Evolutionary conservation across 2,797 vertebrate genomes (phyloP).

Genomic region (Heliangelus exortis): DNA sequence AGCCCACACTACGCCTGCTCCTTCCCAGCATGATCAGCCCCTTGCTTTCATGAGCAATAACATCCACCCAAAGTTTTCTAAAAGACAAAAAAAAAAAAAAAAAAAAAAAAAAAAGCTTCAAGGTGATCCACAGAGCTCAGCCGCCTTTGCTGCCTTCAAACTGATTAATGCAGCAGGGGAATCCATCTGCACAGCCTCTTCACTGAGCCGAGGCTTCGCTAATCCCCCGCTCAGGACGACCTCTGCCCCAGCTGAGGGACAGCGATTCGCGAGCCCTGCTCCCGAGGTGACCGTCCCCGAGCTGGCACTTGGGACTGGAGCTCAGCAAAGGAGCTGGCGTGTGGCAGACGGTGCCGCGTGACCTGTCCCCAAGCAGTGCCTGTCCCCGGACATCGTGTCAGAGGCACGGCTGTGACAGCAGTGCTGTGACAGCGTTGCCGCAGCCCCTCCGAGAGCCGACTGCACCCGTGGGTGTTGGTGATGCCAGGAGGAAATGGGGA

Average conservation of each 20-base stretch:
- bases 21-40: slow-evolving; percentile 65
- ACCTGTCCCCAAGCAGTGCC: not conserved
- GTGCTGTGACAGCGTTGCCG: rapidly evolving
- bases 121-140: slow-evolving; percentile 56
- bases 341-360: rapidly evolving
- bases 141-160: slow-evolving; percentile 49
- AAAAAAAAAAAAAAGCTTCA: slow-evolving; percentile 17
- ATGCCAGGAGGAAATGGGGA: not conserved
- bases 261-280: not conserved
- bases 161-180: slow-evolving; percentile 10
- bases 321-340: not conserved
- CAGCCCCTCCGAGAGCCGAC: not conserved
- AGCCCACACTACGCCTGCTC: slow-evolving; percentile 69
- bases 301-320: not conserved
- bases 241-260: not conserved
- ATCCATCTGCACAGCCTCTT: not conserved
- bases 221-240: not conserved
- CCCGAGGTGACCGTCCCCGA: not conserved
- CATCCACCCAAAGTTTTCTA: slow-evolving; percentile 69
- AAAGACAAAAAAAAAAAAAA: slow-evolving; percentile 25
- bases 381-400: rapidly evolving
- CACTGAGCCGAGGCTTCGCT: not conserved
- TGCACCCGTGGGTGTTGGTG: rapidly evolving
- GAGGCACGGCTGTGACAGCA: rapidly evolving
- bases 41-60: slow-evolving; percentile 65